phyloP scores from a whole-genome alignment of 2,888 invertebrate genomes.

The Phorcus lineatus region DNA sequence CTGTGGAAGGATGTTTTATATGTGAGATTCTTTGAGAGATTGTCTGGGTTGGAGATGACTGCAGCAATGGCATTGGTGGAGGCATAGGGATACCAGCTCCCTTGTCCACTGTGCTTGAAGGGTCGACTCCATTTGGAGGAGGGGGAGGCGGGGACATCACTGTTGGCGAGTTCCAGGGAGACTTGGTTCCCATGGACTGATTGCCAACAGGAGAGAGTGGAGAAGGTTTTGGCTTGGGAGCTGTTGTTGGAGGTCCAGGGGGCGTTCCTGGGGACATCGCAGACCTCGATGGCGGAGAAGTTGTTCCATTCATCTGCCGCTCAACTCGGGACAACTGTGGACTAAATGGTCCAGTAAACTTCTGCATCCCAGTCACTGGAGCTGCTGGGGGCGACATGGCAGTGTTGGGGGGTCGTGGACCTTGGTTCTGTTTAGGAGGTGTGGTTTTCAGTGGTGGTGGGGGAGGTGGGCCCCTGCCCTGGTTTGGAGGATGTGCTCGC shows the following conservation, averaged over 20 bases:
- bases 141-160: neutral
- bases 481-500: constrained; percentile 34
- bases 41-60: constrained; percentile 1
- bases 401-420: constrained; percentile 35
- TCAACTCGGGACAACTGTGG: constrained; percentile 17
- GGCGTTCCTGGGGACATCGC: constrained; percentile 2
- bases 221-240: constrained; percentile 31
- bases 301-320: neutral
- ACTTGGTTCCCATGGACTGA: neutral
- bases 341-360: constrained; percentile 24
- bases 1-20: constrained; percentile 40
- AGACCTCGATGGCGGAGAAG: neutral
- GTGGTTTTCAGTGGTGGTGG: constrained; percentile 38
- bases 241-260: constrained; percentile 22
- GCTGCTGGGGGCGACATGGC: constrained; percentile 47
- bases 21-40: constrained; percentile 32
- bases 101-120: neutral
- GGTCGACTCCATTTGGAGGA: neutral
- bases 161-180: constrained; percentile 5
- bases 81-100: constrained; percentile 36
- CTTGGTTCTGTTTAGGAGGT: constrained; percentile 23
- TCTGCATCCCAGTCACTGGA: constrained; percentile 34
- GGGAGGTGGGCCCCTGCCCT: constrained; percentile 30
- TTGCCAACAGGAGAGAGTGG: constrained; percentile 31
- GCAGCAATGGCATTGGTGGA: constrained; percentile 48